A percentile compares a stretch with the other conserved stretches of the same genome.
Conservation (phyloP, 2,113 vertebrate species). For the Clupea harengus region DNA sequence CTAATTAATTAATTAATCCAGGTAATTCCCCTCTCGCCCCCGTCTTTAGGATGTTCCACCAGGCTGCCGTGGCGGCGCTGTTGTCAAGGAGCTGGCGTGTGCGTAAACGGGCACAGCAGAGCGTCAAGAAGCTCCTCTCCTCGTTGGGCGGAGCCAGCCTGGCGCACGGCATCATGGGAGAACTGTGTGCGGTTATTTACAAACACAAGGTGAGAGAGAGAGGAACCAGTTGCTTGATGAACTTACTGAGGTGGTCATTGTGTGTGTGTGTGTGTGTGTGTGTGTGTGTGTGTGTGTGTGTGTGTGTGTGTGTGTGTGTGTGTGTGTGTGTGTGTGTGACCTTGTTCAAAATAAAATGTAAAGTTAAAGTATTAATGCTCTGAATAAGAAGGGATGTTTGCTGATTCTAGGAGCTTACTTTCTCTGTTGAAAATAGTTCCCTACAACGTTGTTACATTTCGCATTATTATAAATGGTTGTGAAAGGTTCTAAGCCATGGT, state of each 20-base stretch:
- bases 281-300: neutral
- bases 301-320: neutral
- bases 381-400: too few species aligned
- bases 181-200: slow-evolving; percentile 80
- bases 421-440: too few species aligned
- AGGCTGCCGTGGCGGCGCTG: slow-evolving; percentile 75
- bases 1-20: too few species aligned
- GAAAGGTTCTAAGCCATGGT: too few species aligned
- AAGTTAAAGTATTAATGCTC: too few species aligned
- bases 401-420: too few species aligned
- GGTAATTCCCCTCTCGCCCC: neutral
- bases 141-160: slow-evolving; percentile 82
- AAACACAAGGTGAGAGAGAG: slow-evolving; percentile 82
- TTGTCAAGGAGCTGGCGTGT: slow-evolving; percentile 85
- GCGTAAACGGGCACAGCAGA: slow-evolving; percentile 85
- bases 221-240: neutral
- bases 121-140: slow-evolving; percentile 82
- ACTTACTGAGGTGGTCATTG: neutral
- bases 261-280: neutral
- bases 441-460: too few species aligned
- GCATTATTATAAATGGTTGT: too few species aligned
- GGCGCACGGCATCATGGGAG: slow-evolving; percentile 84
- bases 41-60: slow-evolving; percentile 85
- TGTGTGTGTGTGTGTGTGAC: neutral
- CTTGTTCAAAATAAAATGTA: too few species aligned